Evolutionary conservation across 2,113 vertebrate genomes (phyloP).

Genomic region (Cynocephalus volans): DNA sequence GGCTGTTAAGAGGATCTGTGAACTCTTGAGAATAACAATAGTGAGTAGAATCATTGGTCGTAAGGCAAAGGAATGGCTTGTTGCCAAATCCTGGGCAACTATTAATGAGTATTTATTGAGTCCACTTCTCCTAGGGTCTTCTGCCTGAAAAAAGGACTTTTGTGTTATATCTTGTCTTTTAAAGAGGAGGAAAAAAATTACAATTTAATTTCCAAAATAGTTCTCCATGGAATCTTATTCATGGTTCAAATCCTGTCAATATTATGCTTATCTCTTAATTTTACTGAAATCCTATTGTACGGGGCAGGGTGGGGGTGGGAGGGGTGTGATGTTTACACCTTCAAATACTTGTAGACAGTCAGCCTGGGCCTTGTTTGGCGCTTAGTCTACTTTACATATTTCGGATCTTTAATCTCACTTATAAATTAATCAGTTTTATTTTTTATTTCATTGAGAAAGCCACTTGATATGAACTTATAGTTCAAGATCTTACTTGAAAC

Average conservation of each 20-base stretch:
- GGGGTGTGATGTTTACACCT: neutral
- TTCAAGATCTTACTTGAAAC: conserved; percentile 18
- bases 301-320: neutral
- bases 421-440: conserved; percentile 57
- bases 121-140: neutral
- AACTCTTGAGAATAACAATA: neutral
- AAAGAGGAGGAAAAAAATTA: neutral
- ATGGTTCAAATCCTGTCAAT: neutral
- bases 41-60: neutral
- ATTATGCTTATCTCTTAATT: neutral
- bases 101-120: neutral
- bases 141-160: neutral
- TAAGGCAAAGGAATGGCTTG: neutral
- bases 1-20: neutral
- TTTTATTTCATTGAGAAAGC: conserved; percentile 39
- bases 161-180: neutral
- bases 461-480: neutral
- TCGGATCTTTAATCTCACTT: conserved; percentile 13
- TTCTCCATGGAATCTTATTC: conserved; percentile 12
- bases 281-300: neutral
- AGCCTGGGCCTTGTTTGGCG: neutral
- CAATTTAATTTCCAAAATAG: neutral
- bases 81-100: neutral
- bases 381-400: conserved; percentile 52
- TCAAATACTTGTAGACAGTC: neutral